A percentile compares a stretch with the other conserved stretches of the same genome.
These are phyloP conservation scores for Rhipidura dahli DNA, from an alignment of 2,113 vertebrate species.

Conservation along the genomic window DNA sequence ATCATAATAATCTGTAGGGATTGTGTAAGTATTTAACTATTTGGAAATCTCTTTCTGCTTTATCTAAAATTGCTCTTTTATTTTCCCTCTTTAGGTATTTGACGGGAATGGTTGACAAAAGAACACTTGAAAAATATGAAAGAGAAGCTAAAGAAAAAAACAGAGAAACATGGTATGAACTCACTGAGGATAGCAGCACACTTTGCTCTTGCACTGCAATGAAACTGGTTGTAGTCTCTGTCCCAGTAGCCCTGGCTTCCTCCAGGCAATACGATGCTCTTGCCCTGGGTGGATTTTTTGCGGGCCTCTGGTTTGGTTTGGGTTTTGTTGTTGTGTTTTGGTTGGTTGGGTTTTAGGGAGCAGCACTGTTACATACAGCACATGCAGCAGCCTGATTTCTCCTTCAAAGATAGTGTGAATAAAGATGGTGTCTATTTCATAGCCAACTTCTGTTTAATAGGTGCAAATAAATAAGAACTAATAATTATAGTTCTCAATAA, in stretches of 20 bases:
- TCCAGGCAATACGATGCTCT: background rate
- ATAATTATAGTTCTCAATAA: background rate
- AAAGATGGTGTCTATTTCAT: background rate
- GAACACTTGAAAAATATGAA: conserved; percentile 98
- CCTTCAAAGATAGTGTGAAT: background rate
- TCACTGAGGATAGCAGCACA: background rate
- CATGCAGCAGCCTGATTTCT: background rate
- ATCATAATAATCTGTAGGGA: background rate
- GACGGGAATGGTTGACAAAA: conserved; percentile 99
- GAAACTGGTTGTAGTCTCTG: background rate
- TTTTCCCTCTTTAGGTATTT: conserved; percentile 81
- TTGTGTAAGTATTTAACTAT: background rate
- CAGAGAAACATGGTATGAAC: conserved; percentile 95
- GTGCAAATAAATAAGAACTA: background rate
- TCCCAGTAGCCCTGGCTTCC: background rate
- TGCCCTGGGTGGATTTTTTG: background rate
- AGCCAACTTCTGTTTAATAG: background rate
- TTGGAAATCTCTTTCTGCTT: background rate
- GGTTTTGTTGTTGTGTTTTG: background rate
- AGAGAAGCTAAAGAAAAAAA: conserved; percentile 99
- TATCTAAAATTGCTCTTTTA: background rate
- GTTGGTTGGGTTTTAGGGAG: background rate
- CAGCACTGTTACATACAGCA: background rate
- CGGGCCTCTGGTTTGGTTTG: background rate
- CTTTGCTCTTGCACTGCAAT: background rate